phyloP scores from a whole-genome alignment of 92 coral and sea anemone species.

The Desmophyllum pertusum region DNA sequence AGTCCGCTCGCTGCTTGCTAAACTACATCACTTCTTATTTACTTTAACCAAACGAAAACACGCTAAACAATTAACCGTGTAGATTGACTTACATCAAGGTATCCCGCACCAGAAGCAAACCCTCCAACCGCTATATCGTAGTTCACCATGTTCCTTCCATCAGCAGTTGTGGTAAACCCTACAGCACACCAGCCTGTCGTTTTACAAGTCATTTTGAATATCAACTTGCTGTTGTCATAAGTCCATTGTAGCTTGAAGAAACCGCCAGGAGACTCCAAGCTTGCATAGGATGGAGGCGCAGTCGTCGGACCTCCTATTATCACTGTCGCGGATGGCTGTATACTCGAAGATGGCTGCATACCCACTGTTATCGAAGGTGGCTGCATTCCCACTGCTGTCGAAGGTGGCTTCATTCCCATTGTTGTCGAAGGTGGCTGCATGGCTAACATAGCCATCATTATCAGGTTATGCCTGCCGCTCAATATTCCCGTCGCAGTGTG shows the following conservation, averaged over 20 bases:
- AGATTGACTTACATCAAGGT: slow-evolving; percentile 4
- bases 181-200: slow-evolving; percentile 21
- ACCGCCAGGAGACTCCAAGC: neutral
- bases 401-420: no score
- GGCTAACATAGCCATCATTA: neutral
- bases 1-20: no score
- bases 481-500: neutral
- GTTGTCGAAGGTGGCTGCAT: no score
- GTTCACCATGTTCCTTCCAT: neutral
- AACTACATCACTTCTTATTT: no score
- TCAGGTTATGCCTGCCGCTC: neutral
- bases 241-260: slow-evolving; percentile 16
- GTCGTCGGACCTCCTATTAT: no score
- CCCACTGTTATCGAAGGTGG: no score
- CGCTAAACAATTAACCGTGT: neutral
- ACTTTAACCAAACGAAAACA: no score
- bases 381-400: no score
- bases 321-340: no score
- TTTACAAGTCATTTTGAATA: slow-evolving; percentile 21
- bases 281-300: neutral
- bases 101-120: neutral
- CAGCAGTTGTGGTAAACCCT: slow-evolving; percentile 1
- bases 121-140: slow-evolving; percentile 29
- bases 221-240: slow-evolving; percentile 2
- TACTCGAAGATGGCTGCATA: no score